Conservation (phyloP, 2,113 vertebrate species). For the Loxodonta africana region DNA sequence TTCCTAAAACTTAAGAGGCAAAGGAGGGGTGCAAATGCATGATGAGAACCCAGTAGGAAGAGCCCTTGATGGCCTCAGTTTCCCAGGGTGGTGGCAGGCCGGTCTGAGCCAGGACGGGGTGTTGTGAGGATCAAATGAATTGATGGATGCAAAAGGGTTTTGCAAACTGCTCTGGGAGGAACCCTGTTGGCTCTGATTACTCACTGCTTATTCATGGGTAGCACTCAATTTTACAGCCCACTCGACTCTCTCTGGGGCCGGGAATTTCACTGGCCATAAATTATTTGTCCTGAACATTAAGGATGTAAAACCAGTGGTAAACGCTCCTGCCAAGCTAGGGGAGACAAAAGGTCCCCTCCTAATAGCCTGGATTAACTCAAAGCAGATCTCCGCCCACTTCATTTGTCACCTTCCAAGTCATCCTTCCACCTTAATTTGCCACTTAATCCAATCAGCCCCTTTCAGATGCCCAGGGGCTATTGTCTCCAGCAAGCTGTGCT, state of each 20-base stretch:
- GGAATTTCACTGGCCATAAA: slow-evolving; percentile 34
- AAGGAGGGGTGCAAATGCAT: background rate
- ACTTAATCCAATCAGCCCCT: slow-evolving; percentile 80
- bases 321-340: slow-evolving; percentile 57
- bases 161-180: background rate
- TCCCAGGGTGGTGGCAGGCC: slow-evolving; percentile 61
- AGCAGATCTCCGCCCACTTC: slow-evolving; percentile 72
- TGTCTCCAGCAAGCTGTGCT: slow-evolving; percentile 58
- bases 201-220: background rate
- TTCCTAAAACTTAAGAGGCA: background rate
- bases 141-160: background rate
- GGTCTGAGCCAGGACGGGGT: slow-evolving; percentile 64
- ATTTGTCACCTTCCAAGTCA: slow-evolving; percentile 71
- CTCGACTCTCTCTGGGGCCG: background rate
- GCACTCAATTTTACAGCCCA: background rate
- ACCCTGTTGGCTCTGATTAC: fast-evolving
- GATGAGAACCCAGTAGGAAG: background rate
- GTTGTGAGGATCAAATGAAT: slow-evolving; percentile 81
- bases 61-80: slow-evolving; percentile 75
- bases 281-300: slow-evolving; percentile 6
- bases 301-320: slow-evolving; percentile 20
- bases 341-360: slow-evolving; percentile 70
- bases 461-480: slow-evolving; percentile 53
- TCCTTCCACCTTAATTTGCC: slow-evolving; percentile 69
- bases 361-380: slow-evolving; percentile 76